phyloP scores from a whole-genome alignment of 2,113 vertebrate species.

The Megaptera novaeangliae region DNA sequence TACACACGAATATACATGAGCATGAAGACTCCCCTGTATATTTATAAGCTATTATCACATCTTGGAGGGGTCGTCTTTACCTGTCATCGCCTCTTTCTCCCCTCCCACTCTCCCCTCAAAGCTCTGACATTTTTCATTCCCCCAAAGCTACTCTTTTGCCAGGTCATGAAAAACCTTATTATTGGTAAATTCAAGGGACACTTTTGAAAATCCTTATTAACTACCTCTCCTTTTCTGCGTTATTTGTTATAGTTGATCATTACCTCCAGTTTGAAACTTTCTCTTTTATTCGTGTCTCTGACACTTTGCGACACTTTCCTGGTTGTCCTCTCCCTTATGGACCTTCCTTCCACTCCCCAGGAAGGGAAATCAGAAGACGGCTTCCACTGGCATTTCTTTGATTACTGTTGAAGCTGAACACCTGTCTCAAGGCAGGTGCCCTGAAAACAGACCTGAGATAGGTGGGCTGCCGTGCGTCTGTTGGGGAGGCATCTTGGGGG shows the following conservation, averaged over 20 bases:
- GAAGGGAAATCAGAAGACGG: not conserved
- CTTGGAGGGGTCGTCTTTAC: not conserved
- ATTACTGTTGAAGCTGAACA: not conserved
- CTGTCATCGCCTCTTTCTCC: not conserved
- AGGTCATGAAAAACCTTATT: not conserved
- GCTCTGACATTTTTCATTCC: not conserved
- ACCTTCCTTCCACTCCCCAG: not conserved
- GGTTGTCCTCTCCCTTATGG: not conserved
- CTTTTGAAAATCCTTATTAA: not conserved
- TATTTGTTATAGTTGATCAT: not conserved
- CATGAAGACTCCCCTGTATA: not conserved
- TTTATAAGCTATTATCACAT: not conserved
- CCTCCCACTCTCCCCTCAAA: not conserved
- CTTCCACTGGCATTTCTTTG: not conserved
- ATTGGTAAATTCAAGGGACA: not conserved
- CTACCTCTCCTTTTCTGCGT: not conserved
- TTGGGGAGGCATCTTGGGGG: not conserved
- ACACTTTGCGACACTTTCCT: not conserved
- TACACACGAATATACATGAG: not conserved
- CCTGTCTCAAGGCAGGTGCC: not conserved
- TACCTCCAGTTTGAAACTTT: not conserved
- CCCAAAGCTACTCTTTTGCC: slow-evolving; percentile 12
- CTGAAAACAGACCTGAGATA: not conserved
- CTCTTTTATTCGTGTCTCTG: not conserved
- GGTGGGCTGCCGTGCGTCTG: not conserved